Base-by-base conservation (phyloP, 2,888 invertebrate genomes). In the Pristionchus entomophagus region DNA sequence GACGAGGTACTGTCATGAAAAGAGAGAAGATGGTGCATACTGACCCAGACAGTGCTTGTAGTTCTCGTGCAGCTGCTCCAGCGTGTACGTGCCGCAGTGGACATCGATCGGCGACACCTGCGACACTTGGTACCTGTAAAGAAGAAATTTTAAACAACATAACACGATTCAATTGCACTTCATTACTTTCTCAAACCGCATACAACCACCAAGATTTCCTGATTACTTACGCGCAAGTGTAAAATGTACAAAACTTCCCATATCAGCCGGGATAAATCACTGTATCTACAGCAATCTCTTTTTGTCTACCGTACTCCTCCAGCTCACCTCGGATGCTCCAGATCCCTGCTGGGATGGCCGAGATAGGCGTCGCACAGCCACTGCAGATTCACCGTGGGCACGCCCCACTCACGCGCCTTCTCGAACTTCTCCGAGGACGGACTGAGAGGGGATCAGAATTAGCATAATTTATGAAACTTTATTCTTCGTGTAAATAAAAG, bases 381-480 rank as follows among this genome's bases (percentile, higher is more conserved):
- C 65, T 89, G 88, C 84, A 87, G 90, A 93, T 97, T 98, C 0
- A 99, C 97, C 1, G 97, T 96, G 0, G 97, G 97, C 59, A 96
- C 96, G 91, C 96, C 96, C 97, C 97, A 97, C 93, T 98, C 97
- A 81, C 96, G 95, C 0, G 99, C 98, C 91, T 96, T 96, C 88
- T 96, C 95, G 94, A 96, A 97, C 94, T 99, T 99, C 35, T 62
- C 83, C 73, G 73, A 73, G n/a, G 73, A 73, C 12, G 73, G 73
- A 45, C 73, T 73, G 73, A 22, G 45, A 73, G 1, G 19, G n/a
- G n/a, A n/a, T n/a, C n/a, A n/a, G n/a, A 32, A 29, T 59, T 26
- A 59, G 10, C 8, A 53, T 53, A 53, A 53, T 53, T 12, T 12
- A 53, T 53, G 17, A 53, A 53, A 5, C n/a, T n/a, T n/a, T n/a